Evolutionary conservation across 1,140 invertebrate genomes (phyloP).

Genomic region (Brachionus calyciflorus): DNA sequence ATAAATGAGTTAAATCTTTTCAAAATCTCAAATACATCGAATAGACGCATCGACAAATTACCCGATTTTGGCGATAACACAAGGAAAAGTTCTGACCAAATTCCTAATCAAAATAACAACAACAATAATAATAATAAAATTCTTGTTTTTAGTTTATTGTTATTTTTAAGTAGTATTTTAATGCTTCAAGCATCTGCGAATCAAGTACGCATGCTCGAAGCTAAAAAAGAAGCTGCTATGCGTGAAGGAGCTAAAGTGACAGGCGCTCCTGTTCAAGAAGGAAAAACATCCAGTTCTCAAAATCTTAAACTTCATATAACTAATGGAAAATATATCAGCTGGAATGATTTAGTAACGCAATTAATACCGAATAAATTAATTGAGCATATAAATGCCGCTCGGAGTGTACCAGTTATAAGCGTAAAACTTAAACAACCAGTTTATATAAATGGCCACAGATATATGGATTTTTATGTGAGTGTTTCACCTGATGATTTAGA

Average conservation of each 20-base stretch:
- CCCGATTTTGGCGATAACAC: conserved; percentile 9
- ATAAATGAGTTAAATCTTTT: background rate
- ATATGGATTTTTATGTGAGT: conserved; percentile 36
- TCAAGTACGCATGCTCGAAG: background rate
- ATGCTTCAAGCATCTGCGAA: conserved; percentile 12
- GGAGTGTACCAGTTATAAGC: background rate
- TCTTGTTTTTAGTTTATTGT: background rate
- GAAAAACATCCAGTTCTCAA: background rate
- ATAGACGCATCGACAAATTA: background rate
- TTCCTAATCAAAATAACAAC: conserved; percentile 4
- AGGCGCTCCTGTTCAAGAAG: background rate
- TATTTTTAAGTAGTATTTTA: conserved; percentile 17
- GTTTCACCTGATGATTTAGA: conserved; percentile 70
- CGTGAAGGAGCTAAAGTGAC: background rate
- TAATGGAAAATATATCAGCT: conserved; percentile 17
- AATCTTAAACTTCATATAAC: conserved; percentile 20
- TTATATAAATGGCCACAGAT: conserved; percentile 22
- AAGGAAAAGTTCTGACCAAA: background rate
- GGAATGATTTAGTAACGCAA: conserved; percentile 40
- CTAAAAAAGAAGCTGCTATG: background rate
- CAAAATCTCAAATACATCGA: background rate
- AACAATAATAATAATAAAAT: conserved; percentile 13
- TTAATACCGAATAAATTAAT: conserved; percentile 23
- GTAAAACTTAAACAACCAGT: conserved; percentile 7
- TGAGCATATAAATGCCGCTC: background rate